Evolutionary conservation across 2,888 invertebrate species (phyloP).

Genomic region (Rhingia campestris): DNA sequence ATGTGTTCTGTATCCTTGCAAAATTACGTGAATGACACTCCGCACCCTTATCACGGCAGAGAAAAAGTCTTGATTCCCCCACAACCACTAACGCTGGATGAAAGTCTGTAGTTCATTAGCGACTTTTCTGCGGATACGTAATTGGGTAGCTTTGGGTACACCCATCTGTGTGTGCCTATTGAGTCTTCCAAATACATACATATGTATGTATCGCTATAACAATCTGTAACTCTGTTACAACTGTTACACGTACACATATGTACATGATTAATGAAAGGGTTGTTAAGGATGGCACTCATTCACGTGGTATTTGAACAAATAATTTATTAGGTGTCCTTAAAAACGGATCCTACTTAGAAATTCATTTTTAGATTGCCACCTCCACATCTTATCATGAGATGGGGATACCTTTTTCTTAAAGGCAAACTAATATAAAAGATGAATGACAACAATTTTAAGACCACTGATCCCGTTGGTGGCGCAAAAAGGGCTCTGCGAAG

Average conservation of each 20-base stretch:
- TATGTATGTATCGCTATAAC: constrained; percentile 60
- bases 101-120: constrained; percentile 62
- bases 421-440: too few species aligned
- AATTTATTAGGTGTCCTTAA: constrained; percentile 15
- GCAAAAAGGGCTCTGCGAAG: constrained; percentile 18
- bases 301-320: not conserved
- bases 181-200: constrained; percentile 45
- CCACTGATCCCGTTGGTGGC: constrained; percentile 40
- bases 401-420: not conserved
- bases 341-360: constrained; percentile 48
- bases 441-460: constrained; percentile 1
- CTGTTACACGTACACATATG: constrained; percentile 21
- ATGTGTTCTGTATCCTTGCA: constrained; percentile 14
- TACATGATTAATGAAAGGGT: constrained; percentile 1
- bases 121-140: constrained; percentile 28
- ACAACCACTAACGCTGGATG: constrained; percentile 45
- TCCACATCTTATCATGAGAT: not conserved
- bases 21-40: constrained; percentile 23
- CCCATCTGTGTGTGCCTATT: constrained; percentile 20
- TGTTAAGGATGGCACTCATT: not conserved
- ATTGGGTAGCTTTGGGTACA: not conserved
- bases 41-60: not conserved
- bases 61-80: not conserved
- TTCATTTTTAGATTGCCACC: constrained; percentile 18
- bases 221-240: constrained; percentile 52